Evolutionary conservation across 2,888 invertebrate genomes (phyloP).

Genomic region (Portevinia maculata): DNA sequence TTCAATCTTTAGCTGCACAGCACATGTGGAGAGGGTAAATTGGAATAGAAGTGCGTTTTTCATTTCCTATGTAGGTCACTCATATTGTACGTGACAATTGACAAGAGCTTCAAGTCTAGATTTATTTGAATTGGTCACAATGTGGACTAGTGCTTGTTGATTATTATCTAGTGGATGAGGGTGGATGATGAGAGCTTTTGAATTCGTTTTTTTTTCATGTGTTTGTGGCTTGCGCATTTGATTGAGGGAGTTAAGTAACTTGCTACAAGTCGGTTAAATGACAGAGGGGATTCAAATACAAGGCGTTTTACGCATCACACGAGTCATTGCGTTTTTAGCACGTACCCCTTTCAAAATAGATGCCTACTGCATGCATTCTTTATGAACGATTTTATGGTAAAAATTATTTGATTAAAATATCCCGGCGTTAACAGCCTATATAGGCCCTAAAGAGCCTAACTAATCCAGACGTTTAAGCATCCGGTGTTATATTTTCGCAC

Average conservation of each 20-base stretch:
- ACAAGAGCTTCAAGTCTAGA: conserved; percentile 40
- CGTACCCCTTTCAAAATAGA: too few relatives aligned
- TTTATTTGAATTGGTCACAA: conserved; percentile 46
- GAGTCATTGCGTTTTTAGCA: too few relatives aligned
- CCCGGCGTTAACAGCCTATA: too few relatives aligned
- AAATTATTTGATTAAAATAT: too few relatives aligned
- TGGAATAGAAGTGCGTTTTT: conserved; percentile 50
- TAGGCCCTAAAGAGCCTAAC: too few relatives aligned
- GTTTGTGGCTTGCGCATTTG: conserved; percentile 30
- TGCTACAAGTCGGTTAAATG: too few relatives aligned
- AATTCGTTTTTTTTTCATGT: conserved; percentile 30
- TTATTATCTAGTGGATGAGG: conserved; percentile 38
- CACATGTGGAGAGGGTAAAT: conserved; percentile 19
- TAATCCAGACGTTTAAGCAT: too few relatives aligned
- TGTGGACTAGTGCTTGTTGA: conserved; percentile 31
- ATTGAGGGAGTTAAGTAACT: conserved; percentile 8
- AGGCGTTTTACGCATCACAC: too few relatives aligned
- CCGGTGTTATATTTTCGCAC: too few relatives aligned
- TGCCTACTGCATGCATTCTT: too few relatives aligned
- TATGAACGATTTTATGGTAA: too few relatives aligned
- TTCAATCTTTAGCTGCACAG: background rate
- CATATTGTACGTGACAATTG: conserved; percentile 58
- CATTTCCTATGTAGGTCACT: conserved; percentile 57
- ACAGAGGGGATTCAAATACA: too few relatives aligned
- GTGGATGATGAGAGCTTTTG: conserved; percentile 47